Evolutionary conservation across 2,113 vertebrate species (phyloP), one percentile per base, ranked within the genome.

Genomic region (Carettochelys insculpta): DNA sequence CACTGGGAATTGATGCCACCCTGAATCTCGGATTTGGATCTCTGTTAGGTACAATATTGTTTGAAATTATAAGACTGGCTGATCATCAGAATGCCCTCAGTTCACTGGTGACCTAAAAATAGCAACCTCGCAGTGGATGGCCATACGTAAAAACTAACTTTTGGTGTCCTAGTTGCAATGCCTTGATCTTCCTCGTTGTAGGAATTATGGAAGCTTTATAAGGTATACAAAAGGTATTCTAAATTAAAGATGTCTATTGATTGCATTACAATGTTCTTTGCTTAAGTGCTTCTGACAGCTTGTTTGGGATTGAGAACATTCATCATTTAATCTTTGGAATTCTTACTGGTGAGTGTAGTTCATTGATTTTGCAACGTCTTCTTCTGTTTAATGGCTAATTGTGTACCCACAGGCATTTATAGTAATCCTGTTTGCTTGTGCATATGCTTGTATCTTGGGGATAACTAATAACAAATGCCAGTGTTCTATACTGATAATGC

Each of bases 321-420:
- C 95, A 76, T 90, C 94, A 45, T 6, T 89, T 97, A 97, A 90
- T 88, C 96, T 94, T 79, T 96, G 97, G 97, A 97, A 83, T 78
- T 94, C 93, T 94, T 90, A 47, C 96, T 91, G 98, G 98, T 98
- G 98, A 98, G 98, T 98, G 97, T 87, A 92, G 87, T 92, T 91
- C 4, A 4, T 87, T 95, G n/a, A n/a, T n/a, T n/a, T n/a, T n/a
- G 88, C 92, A 86, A 96, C 95, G 87, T 84, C 97, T 11, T 94
- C 94, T 85, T 93, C 94, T 95, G 16, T 53, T n/a, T 52, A 94
- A 94, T 95, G 92, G 95, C 89, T 91, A 94, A 93, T 95, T 96
- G 78, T 97, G 96, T 93, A 89, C 90, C 94, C 6, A 27, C 65
- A 22, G 94, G 17, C 34, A 76, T 56, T 92, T 85, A 73, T 87